Conservation (phyloP, 2,113 vertebrate genomes). For the Syngnathoides biaculeatus region DNA sequence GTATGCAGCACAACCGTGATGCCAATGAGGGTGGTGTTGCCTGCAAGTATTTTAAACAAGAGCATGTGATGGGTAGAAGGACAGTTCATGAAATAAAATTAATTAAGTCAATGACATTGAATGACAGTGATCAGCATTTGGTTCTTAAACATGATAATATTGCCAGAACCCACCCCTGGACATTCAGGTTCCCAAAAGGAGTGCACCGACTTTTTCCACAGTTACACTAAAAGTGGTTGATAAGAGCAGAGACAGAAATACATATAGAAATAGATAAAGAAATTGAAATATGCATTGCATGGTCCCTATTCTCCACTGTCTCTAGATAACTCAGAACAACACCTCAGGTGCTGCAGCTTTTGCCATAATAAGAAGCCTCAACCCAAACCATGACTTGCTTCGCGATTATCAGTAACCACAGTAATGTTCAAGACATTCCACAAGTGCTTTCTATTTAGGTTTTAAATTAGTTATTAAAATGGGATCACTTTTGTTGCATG, state of each 20-base stretch:
- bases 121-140: constrained; percentile 44
- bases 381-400: constrained; percentile 39
- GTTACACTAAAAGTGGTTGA: constrained; percentile 34
- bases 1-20: constrained; percentile 42
- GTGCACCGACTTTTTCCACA: constrained; percentile 25
- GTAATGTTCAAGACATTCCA: too few species aligned
- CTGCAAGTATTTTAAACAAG: constrained; percentile 15
- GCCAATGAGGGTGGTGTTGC: constrained; percentile 18
- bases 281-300: constrained; percentile 41
- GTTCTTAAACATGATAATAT: constrained; percentile 34
- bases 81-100: constrained; percentile 49
- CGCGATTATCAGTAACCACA: too few species aligned
- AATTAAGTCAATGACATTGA: constrained; percentile 31
- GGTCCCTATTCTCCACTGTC: constrained; percentile 35
- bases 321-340: constrained; percentile 46
- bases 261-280: constrained; percentile 2
- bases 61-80: constrained; percentile 7
- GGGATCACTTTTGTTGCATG: background rate
- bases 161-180: constrained; percentile 18
- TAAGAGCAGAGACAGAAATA: constrained; percentile 39
- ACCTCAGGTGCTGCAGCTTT: constrained; percentile 37
- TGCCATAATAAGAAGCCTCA: constrained; percentile 41
- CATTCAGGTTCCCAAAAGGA: constrained; percentile 23
- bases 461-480: background rate
- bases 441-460: background rate